phyloP scores from a whole-genome alignment of 2,797 vertebrate genomes.

The Poeciliopsis turneri region DNA sequence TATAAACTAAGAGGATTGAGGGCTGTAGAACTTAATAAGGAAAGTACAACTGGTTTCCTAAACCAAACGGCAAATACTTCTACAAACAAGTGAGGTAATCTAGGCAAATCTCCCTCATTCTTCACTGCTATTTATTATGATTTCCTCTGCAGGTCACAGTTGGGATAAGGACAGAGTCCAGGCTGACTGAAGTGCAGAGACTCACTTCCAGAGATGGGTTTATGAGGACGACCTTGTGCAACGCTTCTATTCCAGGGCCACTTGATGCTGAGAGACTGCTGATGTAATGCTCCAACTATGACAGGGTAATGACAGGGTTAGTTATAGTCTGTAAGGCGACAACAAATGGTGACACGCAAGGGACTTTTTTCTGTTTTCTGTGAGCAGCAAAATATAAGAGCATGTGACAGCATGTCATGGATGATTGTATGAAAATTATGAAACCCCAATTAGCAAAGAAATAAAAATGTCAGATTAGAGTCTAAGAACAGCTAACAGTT shows the following conservation, averaged over 20 bases:
- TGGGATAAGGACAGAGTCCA: slow-evolving; percentile 28
- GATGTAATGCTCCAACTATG: slow-evolving; percentile 66
- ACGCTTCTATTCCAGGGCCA: slow-evolving; percentile 38
- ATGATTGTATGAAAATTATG: background rate
- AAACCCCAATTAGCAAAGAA: background rate
- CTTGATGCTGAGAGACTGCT: slow-evolving; percentile 43
- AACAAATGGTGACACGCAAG: slow-evolving; percentile 34
- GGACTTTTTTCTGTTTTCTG: slow-evolving; percentile 17
- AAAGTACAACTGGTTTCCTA: slow-evolving; percentile 35
- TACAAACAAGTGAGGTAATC: slow-evolving; percentile 29
- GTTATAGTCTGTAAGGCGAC: slow-evolving; percentile 40
- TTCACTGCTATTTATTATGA: background rate
- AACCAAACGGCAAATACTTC: slow-evolving; percentile 56
- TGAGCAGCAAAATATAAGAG: slow-evolving; percentile 7
- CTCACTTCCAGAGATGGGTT: slow-evolving; percentile 34
- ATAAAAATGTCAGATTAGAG: background rate
- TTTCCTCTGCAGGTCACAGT: slow-evolving; percentile 26
- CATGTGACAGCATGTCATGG: background rate
- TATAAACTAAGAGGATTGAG: slow-evolving; percentile 55
- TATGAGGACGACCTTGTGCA: slow-evolving; percentile 55
- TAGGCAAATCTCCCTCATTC: slow-evolving; percentile 20
- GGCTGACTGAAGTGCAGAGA: slow-evolving; percentile 46
- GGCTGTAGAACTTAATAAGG: slow-evolving; percentile 28
- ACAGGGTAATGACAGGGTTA: slow-evolving; percentile 64
- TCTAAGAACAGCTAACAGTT: background rate